Evolutionary conservation across 64 coral and sea anemone species (phyloP).

Genomic region (Orbicella faveolata): DNA sequence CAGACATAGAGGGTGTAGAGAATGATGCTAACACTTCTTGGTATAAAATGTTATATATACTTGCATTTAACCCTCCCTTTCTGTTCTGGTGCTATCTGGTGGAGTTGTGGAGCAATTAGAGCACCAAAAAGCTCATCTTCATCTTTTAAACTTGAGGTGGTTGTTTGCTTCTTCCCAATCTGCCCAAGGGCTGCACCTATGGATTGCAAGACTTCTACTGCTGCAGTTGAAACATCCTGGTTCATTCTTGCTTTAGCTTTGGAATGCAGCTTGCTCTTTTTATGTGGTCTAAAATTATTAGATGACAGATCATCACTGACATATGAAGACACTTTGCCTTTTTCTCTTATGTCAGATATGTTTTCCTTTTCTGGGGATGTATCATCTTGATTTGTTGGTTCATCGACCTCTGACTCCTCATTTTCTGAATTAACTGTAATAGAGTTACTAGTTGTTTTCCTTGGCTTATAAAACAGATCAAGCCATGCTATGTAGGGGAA

Average conservation of each 20-base stretch:
- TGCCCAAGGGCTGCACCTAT: conserved; percentile 10
- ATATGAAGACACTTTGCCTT: neutral
- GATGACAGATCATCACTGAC: conserved; percentile 8
- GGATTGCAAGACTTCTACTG: conserved; percentile 33
- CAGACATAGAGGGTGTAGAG: neutral
- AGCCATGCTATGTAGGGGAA: conserved; percentile 38
- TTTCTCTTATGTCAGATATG: neutral
- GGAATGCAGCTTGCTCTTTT: conserved; percentile 10
- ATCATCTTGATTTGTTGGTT: neutral
- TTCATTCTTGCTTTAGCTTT: conserved; percentile 13
- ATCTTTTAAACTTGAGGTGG: neutral
- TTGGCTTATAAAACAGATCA: conserved; percentile 40
- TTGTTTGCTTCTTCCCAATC: neutral
- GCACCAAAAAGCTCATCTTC: conserved; percentile 51
- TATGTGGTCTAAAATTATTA: conserved; percentile 18
- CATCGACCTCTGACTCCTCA: conserved; percentile 27
- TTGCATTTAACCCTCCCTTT: conserved; percentile 28
- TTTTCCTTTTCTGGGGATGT: neutral
- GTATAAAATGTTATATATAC: conserved; percentile 14
- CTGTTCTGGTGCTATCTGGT: conserved; percentile 5
- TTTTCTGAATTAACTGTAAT: conserved; percentile 14
- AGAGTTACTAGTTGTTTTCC: conserved; percentile 35
- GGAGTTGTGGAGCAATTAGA: conserved; percentile 18
- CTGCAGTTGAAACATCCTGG: conserved; percentile 27
- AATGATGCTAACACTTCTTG: conserved; percentile 36